Evolutionary conservation across 2,797 vertebrate genomes (phyloP).

Genomic region (Thamnophis elegans): DNA sequence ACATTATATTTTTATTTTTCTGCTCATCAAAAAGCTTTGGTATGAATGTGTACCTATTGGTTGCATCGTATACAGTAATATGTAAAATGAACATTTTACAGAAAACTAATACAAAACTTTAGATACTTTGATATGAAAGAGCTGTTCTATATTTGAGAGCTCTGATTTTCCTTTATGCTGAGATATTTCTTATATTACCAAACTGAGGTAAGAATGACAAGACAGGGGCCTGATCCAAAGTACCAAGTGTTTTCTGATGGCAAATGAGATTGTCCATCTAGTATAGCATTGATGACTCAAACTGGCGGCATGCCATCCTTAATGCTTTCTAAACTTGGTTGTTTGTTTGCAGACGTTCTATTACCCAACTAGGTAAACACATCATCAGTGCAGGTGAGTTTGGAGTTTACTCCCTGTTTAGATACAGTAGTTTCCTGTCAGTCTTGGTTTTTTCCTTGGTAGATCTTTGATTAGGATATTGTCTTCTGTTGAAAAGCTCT

Average conservation of each 20-base stretch:
- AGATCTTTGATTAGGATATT: neutral
- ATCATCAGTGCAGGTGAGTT: neutral
- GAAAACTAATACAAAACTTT: slow-evolving; percentile 1
- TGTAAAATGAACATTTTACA: slow-evolving; percentile 23
- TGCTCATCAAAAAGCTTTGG: slow-evolving; percentile 23
- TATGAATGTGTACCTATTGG: neutral
- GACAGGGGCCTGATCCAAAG: neutral
- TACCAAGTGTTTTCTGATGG: neutral
- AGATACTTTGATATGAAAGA: slow-evolving; percentile 28
- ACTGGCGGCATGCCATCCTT: neutral
- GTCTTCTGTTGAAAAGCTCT: neutral
- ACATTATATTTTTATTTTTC: neutral
- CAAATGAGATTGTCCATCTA: neutral
- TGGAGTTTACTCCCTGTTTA: neutral
- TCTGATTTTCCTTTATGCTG: neutral
- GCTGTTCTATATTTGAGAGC: neutral
- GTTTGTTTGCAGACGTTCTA: neutral
- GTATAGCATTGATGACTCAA: neutral
- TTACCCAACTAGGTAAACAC: neutral
- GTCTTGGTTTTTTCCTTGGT: neutral
- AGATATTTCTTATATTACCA: neutral
- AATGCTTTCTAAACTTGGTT: neutral
- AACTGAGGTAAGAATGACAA: neutral
- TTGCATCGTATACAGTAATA: neutral
- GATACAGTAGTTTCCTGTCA: neutral